Base-by-base conservation (phyloP, 2,113 vertebrate genomes). In the Turdus rufiventris region DNA sequence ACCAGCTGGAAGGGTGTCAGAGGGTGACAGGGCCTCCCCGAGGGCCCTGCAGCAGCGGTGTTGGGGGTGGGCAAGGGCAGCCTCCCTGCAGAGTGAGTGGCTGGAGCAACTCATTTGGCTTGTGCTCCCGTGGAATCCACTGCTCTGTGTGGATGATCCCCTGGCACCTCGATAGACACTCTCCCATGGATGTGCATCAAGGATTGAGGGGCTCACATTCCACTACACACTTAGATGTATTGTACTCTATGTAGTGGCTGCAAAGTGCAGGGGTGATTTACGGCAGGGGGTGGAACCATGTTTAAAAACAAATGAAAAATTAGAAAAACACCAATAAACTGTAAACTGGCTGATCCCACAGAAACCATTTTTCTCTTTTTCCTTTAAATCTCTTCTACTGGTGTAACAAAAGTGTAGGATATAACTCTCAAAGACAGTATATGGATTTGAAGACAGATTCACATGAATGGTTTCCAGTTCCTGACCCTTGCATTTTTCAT, bases 401-500 rank as follows among this genome's bases (percentile, higher is more conserved):
- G 76, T 91, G 66, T 87, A 61, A 42, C 81, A 68, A 76, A 94
- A n/a, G 57, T 31, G 3, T 77, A 82, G 61, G 57, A 79, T 92
- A 34, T 85, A 71, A 81, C 57, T 94, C 85, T 94, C 61, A 71
- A 87, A 54, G 87, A 96, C 72, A 95, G 83, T 89, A 76, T 54
- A 9, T 6, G 25, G 61, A 96, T 71, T 29, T 78, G 68, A 95
- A 96, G 94, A 74, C 54, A 92, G 66, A 95, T 38, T 88, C 63
- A 76, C 15, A 0, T 85, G 36, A 66, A 75, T 81, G 21, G 68
- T 75, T 76, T 96, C 74, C 58, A 56, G 83, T 70, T 91, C 66
- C 94, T 65, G 65, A 92, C 81, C 82, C 73, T 71, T 88, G 76
- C 50, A 42, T 86, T 96, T 97, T 97, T 94, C 89, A 91, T 95